Evolutionary conservation across 2,888 invertebrate genomes (phyloP).

Genomic region (Apamea monoglypha): DNA sequence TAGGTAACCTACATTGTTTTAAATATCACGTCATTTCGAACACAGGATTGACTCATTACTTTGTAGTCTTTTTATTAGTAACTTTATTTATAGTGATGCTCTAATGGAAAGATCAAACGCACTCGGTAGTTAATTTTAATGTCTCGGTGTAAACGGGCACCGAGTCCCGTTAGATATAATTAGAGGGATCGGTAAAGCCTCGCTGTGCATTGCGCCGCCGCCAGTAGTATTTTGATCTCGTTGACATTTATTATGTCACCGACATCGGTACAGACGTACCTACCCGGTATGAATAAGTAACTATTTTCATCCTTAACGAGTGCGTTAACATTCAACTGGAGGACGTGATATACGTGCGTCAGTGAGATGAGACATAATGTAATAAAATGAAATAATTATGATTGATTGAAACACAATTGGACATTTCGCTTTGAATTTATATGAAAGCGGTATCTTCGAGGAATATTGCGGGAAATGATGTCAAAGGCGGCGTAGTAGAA

Average conservation of each 20-base stretch:
- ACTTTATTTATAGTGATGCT: constrained; percentile 85
- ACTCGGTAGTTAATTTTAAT: constrained; percentile 89
- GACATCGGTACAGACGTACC: constrained; percentile 68
- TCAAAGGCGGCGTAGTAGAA: constrained; percentile 59
- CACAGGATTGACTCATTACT: constrained; percentile 83
- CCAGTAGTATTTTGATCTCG: constrained; percentile 83
- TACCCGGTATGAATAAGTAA: constrained; percentile 61
- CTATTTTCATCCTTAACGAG: constrained; percentile 67
- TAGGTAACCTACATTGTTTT: constrained; percentile 76
- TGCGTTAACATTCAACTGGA: constrained; percentile 60
- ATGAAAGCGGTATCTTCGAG: constrained; percentile 37
- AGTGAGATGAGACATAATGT: constrained; percentile 50
- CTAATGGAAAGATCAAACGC: constrained; percentile 90
- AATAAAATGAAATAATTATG: constrained; percentile 57
- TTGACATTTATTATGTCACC: constrained; percentile 87
- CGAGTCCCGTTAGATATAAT: constrained; percentile 87
- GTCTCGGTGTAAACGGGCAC: constrained; percentile 87
- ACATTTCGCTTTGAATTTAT: constrained; percentile 55
- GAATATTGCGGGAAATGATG: constrained; percentile 50
- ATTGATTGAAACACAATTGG: constrained; percentile 55
- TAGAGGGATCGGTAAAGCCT: constrained; percentile 84
- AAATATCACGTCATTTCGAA: constrained; percentile 71
- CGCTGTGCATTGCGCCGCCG: constrained; percentile 77
- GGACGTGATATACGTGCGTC: constrained; percentile 56
- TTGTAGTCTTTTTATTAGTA: constrained; percentile 82